Conservation (phyloP, 2,797 vertebrate species). For the Muscicapa comitata region DNA sequence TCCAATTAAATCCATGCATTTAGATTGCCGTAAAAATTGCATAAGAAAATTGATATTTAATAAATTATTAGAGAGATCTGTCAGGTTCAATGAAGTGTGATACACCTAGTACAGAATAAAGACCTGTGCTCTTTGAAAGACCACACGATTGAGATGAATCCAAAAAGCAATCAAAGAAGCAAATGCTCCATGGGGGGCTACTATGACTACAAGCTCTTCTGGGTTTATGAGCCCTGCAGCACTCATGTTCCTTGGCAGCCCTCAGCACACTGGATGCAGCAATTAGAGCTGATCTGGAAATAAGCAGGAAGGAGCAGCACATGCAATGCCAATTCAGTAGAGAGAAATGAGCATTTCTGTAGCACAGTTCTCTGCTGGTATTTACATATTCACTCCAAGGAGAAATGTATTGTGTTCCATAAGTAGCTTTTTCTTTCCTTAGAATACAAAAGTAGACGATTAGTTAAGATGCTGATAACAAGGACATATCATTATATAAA, state of each 20-base stretch:
- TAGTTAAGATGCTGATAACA: not conserved
- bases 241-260: not conserved
- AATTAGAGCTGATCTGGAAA: not conserved
- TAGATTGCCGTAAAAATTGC: not conserved
- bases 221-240: not conserved
- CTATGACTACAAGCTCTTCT: not conserved
- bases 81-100: not conserved
- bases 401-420: not conserved
- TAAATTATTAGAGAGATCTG: not conserved
- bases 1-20: not conserved
- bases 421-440: not conserved
- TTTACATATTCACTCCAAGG: not conserved
- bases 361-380: not conserved
- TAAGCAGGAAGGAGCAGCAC: not conserved
- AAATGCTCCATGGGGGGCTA: not conserved
- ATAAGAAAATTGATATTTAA: not conserved
- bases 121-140: not conserved
- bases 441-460: not conserved
- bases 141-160: not conserved
- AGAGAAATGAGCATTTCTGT: not conserved
- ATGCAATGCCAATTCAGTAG: fast-evolving
- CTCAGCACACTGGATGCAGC: not conserved
- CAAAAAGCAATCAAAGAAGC: not conserved
- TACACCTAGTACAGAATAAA: not conserved
- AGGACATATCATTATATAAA: not conserved